Base-by-base conservation (phyloP, 2,113 vertebrate species). In the Ariopsis seemanni region DNA sequence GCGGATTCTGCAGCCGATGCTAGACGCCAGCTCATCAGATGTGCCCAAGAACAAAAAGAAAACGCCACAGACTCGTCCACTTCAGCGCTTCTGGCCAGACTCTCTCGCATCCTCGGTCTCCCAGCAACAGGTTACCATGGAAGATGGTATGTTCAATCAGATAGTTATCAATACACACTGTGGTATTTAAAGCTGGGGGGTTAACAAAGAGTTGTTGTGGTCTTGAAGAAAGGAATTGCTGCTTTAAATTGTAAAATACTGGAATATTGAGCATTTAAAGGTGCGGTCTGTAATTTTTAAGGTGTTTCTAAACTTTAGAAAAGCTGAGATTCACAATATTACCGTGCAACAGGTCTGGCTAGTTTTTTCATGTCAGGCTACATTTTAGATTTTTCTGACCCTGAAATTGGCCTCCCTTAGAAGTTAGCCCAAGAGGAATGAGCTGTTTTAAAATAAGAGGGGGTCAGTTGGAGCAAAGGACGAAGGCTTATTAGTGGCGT, bases 61-160 rank as follows among this genome's bases (percentile, higher is more conserved):
- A 91, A 96, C 96, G 17, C 95, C 96, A 50, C 97, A 97, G 93
- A 97, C 96, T 89, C 92, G 97, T 77, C 96, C 97, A 0, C 96
- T 97, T 0, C 97, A 97, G 92, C 96, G 97, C 91, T 97, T 97
- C 90, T 97, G 97, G 97, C 96, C 97, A 0, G 96, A 97, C 91
- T 97, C 96, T 83, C 96, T 97, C 18, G 96, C 96, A 5, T 96
- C 96, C 0, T 95, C 96, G 48, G 94, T 94, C 12, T 87, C 94
- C 63, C 96, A 96, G 92, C 95, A 96, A 15, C 93, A 96, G 0
- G 95, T 97, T 71, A 90, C 95, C 0, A 94, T 97, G 95, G 95
- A 96, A 18, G 96, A 97, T 89, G 96, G 97, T 97, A 92, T 48
- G 84, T 20, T 22, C 7, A 4, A 25, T 10, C 12, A 60, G n/a